Evolutionary conservation across 1,140 invertebrate genomes (phyloP), one percentile per base, ranked within the genome.

Genomic region (Riptortus pedestris): DNA sequence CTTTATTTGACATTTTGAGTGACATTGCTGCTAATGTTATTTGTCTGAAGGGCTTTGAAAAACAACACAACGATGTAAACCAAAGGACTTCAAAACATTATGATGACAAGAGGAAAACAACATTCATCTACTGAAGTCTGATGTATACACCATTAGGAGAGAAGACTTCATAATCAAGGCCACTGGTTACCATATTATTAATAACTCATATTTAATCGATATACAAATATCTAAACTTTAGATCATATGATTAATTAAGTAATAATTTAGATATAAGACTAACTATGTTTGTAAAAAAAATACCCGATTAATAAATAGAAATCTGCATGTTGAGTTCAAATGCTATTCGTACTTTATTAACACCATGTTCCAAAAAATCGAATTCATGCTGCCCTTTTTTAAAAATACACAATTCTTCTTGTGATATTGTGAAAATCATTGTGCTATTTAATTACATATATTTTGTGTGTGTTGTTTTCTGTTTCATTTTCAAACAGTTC

Each of bases 361-460:
- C 51, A 26, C 24, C 51, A 20, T 62, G 61, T 22, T 5, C 26
- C 1, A 47, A 28, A 63, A 57, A 57, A 63, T 57, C 57, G 48
- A 55, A 63, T 63, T 38, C 9, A 18, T 63, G 61, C 22, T 62
- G 62, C n/a, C 62, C 52, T 18, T 63, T 55, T 45, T 45, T 61
- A 16, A 45, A 43, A 27, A 47, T 31, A 1, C 14, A 43, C 24
- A n/a, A 43, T 26, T n/a, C n/a, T 20, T 12, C 16, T 26, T 61
- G 33, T 47, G 60, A 45, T 20, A 45, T 47, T 4, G 14, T 61
- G 43, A 61, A 47, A 47, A 43, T 43, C 18, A 28, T 26, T 27
- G 43, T 20, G 14, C 24, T 45, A 18, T n/a, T 1, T 61, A 61
- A 16, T 47, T 61, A 20, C 28, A 61, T 47, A 45, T 61, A 14